Conservation (phyloP, 2,113 vertebrate genomes). For the Furnarius figulus region DNA sequence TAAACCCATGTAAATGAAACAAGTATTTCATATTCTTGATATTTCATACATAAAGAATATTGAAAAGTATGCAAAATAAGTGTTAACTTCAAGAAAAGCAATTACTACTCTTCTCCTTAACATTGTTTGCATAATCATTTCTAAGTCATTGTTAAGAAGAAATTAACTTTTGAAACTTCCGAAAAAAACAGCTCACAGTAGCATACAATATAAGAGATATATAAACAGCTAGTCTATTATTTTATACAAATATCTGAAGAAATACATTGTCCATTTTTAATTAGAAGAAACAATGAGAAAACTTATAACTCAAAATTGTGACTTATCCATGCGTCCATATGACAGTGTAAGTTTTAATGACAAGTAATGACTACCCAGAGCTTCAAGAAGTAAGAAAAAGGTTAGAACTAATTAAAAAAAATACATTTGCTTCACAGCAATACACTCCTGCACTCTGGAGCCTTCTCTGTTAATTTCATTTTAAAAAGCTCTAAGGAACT, state of each 20-base stretch:
- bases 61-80: background rate
- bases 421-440: background rate
- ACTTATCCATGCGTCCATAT: background rate
- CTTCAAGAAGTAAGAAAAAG: background rate
- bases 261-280: background rate
- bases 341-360: background rate
- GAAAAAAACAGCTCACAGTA: background rate
- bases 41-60: background rate
- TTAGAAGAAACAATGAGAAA: background rate
- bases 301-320: background rate
- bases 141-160: background rate
- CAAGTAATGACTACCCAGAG: background rate
- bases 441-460: background rate
- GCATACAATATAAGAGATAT: background rate
- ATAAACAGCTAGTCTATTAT: background rate
- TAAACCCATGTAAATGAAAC: background rate
- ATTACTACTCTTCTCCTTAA: background rate
- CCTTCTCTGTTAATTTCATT: background rate
- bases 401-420: accelerated
- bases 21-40: background rate
- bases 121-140: background rate
- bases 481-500: background rate
- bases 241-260: background rate
- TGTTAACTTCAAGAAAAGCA: background rate
- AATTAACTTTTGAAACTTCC: background rate